Percentiles rank a stretch among this genome's conserved stretches.
Conservation (phyloP, 2,797 vertebrate species). For the Microchirus variegatus region DNA sequence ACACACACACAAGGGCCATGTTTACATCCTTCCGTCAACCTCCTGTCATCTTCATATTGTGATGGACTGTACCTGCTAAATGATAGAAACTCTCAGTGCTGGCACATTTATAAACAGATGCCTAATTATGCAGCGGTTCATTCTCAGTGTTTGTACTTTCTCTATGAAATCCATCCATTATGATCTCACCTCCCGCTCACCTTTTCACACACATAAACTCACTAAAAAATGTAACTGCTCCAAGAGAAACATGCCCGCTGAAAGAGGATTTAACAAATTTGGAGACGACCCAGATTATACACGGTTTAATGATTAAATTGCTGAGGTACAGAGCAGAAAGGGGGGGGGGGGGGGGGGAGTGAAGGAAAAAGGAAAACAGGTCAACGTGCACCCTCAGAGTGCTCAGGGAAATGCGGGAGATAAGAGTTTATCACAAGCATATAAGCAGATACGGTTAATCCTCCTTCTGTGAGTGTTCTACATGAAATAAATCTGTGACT, state of each 20-base stretch:
- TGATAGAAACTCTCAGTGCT: slow-evolving; percentile 1
- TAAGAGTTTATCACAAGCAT: slow-evolving; percentile 78
- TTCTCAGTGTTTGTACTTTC: slow-evolving; percentile 44
- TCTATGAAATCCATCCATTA: background rate
- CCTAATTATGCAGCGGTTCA: slow-evolving; percentile 36
- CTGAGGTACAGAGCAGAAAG: slow-evolving; percentile 59
- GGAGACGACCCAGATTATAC: slow-evolving; percentile 66
- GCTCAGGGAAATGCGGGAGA: slow-evolving; percentile 70
- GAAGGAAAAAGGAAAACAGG: slow-evolving; percentile 63
- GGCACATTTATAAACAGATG: slow-evolving; percentile 54
- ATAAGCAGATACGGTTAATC: slow-evolving; percentile 80
- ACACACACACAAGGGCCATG: slow-evolving; percentile 27
- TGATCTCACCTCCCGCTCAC: slow-evolving; percentile 31
- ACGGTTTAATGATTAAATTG: slow-evolving; percentile 73
- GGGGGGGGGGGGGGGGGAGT: slow-evolving; percentile 4
- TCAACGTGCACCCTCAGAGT: slow-evolving; percentile 68
- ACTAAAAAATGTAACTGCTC: slow-evolving; percentile 2
- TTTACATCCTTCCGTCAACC: slow-evolving; percentile 30
- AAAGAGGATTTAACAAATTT: slow-evolving; percentile 58
- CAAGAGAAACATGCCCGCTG: slow-evolving; percentile 10
- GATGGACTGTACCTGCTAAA: slow-evolving; percentile 41
- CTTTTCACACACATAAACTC: slow-evolving; percentile 43
- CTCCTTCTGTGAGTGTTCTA: slow-evolving; percentile 69
- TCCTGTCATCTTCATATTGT: slow-evolving; percentile 25
- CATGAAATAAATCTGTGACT: slow-evolving; percentile 74